Evolutionary conservation across 2,888 invertebrate species (phyloP).

Genomic region (Drosophila longiperda): DNA sequence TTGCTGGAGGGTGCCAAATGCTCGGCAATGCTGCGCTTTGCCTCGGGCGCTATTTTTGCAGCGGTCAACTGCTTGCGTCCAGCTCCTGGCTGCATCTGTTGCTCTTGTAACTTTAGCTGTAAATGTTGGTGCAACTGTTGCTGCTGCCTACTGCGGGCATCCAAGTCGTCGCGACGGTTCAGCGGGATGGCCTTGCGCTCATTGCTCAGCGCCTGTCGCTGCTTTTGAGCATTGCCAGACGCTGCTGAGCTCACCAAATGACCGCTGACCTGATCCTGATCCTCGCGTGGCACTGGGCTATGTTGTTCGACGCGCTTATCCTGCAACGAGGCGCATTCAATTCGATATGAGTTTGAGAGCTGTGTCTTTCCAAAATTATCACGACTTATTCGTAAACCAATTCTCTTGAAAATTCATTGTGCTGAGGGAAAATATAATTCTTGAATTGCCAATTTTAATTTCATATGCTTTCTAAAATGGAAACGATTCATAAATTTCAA

Average conservation of each 20-base stretch:
- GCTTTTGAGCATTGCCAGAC: slow-evolving; percentile 44
- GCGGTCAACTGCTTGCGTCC: slow-evolving; percentile 78
- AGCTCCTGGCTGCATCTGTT: slow-evolving; percentile 34
- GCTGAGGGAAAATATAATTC: neutral
- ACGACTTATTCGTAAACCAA: neutral
- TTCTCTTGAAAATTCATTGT: neutral
- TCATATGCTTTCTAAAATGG: neutral
- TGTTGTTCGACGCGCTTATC: slow-evolving; percentile 77
- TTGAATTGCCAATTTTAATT: neutral
- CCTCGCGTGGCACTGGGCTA: slow-evolving; percentile 56
- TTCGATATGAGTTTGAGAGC: neutral
- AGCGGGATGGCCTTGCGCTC: slow-evolving; percentile 84
- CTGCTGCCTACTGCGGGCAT: slow-evolving; percentile 48
- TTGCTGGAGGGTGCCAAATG: slow-evolving; percentile 68
- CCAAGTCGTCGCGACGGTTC: slow-evolving; percentile 79
- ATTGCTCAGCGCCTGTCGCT: slow-evolving; percentile 50
- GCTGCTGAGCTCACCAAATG: slow-evolving; percentile 34
- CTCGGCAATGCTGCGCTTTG: slow-evolving; percentile 82
- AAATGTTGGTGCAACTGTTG: slow-evolving; percentile 14
- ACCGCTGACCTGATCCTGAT: slow-evolving; percentile 39
- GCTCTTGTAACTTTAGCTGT: slow-evolving; percentile 32
- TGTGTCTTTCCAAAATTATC: neutral
- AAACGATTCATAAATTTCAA: neutral
- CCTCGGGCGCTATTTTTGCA: slow-evolving; percentile 84
- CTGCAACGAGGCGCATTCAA: slow-evolving; percentile 57